Base-by-base conservation (phyloP, 2,797 vertebrate species). In the Ispidina picta region DNA sequence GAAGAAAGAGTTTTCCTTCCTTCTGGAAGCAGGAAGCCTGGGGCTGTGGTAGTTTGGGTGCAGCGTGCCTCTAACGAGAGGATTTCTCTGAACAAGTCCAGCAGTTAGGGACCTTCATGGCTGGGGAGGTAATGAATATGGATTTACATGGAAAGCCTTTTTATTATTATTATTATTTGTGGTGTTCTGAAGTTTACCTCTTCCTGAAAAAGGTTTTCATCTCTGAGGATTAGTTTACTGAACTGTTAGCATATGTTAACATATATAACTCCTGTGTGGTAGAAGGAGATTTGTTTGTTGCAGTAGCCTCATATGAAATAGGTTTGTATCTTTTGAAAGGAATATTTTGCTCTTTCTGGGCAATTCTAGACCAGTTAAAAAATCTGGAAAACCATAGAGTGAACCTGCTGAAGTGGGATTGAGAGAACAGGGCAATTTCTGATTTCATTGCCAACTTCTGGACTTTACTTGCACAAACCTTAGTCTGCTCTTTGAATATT, bases 141-240 rank as follows among this genome's bases (percentile, higher is more conserved):
- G 63, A 88, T 95, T 64, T 31, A 23, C 18, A 10, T 29, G 12
- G 41, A 54, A 81, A 78, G 82, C 49, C 60, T 58, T 82, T 75
- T 88, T 75, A 37, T 37, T 37, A 37, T 37, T 37, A 37, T 37
- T 37, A 37, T 37, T 37, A 37, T 69, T 65, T 77, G 41, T 35
- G 60, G 35, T 83, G 33, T 66, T 94, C 69, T 90, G 90, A 83
- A 95, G 82, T 81, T 90, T 86, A 69, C 87, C 84, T 94, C 66
- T 72, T 93, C 77, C 73, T 55, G 70, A 89, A 95, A 62, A 80
- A 90, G 76, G 79, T 85, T 86, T 90, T 81, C 73, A 86, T 72
- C 76, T 74, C 76, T 17, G 48, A 86, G 79, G 84, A 60, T 85
- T 75, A 90, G 80, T 51, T 77, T 56, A 21, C 68, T 52, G 72